Percentiles rank a stretch among this genome's conserved stretches.
These are phyloP conservation scores for Galerucella nymphaeae DNA, from an alignment of 2,888 invertebrate species.

Conservation along the genomic window DNA sequence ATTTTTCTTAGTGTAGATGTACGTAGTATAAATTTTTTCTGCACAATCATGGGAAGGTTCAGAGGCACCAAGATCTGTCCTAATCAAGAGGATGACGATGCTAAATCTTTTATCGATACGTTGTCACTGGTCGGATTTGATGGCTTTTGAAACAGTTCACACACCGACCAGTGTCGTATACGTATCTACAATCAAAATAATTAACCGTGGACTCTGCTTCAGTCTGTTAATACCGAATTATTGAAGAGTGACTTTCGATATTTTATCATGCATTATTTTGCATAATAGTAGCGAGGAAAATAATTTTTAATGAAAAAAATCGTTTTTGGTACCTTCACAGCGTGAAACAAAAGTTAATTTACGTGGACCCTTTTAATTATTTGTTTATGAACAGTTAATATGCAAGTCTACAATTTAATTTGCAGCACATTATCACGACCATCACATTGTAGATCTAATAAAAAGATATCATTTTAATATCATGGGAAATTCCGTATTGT, in stretches of 20 bases:
- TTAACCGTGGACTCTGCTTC: slow-evolving; percentile 11
- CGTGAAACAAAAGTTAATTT: slow-evolving; percentile 4
- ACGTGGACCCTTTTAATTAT: slow-evolving; percentile 8
- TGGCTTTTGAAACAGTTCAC: slow-evolving; percentile 43
- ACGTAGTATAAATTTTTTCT: slow-evolving; percentile 55
- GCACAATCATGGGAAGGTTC: slow-evolving; percentile 63
- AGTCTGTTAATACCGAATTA: slow-evolving; percentile 16
- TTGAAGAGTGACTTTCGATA: slow-evolving; percentile 20
- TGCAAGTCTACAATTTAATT: slow-evolving; percentile 44
- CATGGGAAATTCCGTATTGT: slow-evolving; percentile 53
- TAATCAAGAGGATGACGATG: slow-evolving; percentile 65
- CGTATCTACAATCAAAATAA: slow-evolving; percentile 23
- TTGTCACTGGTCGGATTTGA: slow-evolving; percentile 61
- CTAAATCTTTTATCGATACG: slow-evolving; percentile 58
- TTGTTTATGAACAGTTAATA: slow-evolving; percentile 25
- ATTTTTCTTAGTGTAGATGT: slow-evolving; percentile 49
- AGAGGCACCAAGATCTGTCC: slow-evolving; percentile 62
- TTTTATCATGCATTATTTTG: not conserved
- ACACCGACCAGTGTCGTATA: slow-evolving; percentile 41
- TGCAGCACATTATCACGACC: slow-evolving; percentile 46
- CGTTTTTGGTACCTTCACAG: not conserved
- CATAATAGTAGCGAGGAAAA: not conserved
- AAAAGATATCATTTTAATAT: slow-evolving; percentile 51
- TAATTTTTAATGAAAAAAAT: no score
- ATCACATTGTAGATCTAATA: slow-evolving; percentile 54